Base-by-base conservation (phyloP, 2,113 vertebrate species). In the Anthoscopus minutus region DNA sequence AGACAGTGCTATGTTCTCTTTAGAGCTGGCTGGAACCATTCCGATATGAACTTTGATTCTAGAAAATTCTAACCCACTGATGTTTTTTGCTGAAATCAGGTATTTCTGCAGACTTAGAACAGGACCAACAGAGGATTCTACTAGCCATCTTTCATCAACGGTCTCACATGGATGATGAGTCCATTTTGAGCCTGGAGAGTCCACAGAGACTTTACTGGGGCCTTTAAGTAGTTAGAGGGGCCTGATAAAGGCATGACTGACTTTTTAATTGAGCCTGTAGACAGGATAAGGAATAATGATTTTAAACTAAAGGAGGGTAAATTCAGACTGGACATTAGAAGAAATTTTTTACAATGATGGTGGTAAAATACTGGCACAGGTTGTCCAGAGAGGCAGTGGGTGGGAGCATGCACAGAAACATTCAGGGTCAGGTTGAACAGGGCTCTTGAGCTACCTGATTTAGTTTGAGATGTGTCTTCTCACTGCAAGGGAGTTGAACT, bases 1-100 rank as follows among this genome's bases (percentile, higher is more conserved):
- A 40, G 45, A 37, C 15, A 11, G 6, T 11, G 2, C 28, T 2
- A 0, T 58, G 9, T 60, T 58, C 19, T 60, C 6, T 38, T 69
- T 6, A 70, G 50, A 65, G 10, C 7, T 69, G 30, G 3, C 18
- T 60, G 16, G n/a, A 60, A 35, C 60, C 9, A 2, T 76, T 86
- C 23, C 53, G 14, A 18, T 35, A 25, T 35, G 47, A 60, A 47
- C 7, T 67, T 87, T 0, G 35, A 7, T 40, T 48, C 33, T 35
- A 60, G 21, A 56, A 77, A 82, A 81, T 8, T 45, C 10, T 28
- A 80, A 7, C 15, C 25, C 12, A 27, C 7, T 35, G 35, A 12
- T 50, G 27, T 14, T 21, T 81, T 77, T 72, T 77, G 15, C 38
- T 60, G 28, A 87, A 93, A 77, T 38, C 13, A 31, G 1, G 1